Evolutionary conservation across 2,888 invertebrate genomes (phyloP).

Genomic region (Oscheius sp.): DNA sequence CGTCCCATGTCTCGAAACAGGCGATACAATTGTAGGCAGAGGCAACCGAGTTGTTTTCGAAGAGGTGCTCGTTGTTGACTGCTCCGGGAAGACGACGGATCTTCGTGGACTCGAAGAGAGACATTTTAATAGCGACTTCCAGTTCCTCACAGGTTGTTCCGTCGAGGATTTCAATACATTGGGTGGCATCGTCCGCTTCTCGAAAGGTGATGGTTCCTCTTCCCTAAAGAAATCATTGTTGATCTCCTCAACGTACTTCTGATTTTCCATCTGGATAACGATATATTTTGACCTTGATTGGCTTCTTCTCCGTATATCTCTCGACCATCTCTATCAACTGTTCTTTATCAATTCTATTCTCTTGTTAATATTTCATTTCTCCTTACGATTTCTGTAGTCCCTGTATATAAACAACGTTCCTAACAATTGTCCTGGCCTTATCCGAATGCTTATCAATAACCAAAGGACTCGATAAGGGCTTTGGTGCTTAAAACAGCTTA

Average conservation of each 20-base stretch:
- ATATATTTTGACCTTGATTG: neutral
- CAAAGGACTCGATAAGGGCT: neutral
- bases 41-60: neutral
- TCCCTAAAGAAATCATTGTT: neutral
- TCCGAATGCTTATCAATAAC: constrained; percentile 17
- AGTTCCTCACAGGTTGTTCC: neutral
- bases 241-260: neutral
- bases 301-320: neutral
- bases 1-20: constrained; percentile 21
- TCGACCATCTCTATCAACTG: neutral
- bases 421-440: neutral
- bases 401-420: constrained; percentile 24
- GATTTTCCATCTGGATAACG: constrained; percentile 18
- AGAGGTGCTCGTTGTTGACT: constrained; percentile 12
- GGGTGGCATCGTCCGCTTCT: neutral
- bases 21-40: constrained; percentile 15
- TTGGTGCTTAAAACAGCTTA: neutral
- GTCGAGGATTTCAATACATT: constrained; percentile 4
- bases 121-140: neutral
- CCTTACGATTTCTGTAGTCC: constrained; percentile 2
- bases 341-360: constrained; percentile 1
- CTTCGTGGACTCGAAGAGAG: constrained; percentile 13
- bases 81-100: constrained; percentile 18
- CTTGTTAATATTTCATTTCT: neutral
- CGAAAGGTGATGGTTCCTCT: constrained; percentile 7